phyloP scores from a whole-genome alignment of 2,888 invertebrate species.

The Tyria jacobaeae region DNA sequence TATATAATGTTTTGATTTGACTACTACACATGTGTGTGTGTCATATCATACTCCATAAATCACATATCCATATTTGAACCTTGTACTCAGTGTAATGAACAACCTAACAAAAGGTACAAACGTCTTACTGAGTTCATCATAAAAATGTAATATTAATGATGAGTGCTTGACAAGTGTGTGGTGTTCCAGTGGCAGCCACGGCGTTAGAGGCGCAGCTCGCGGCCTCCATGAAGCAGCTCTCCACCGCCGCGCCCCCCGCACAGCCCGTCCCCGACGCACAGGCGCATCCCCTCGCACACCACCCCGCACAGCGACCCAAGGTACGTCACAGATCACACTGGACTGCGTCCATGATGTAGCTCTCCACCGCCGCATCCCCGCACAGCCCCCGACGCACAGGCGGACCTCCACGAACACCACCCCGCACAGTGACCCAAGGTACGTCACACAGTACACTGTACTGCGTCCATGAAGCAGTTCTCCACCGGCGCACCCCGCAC shows the following conservation, averaged over 20 bases:
- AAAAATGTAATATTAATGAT: no score
- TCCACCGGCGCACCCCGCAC: constrained; percentile 52
- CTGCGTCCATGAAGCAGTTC: constrained; percentile 64
- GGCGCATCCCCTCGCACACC: constrained; percentile 46
- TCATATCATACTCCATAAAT: no score
- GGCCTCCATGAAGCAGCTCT: constrained; percentile 82
- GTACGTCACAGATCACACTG: constrained; percentile 25
- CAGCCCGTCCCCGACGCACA: constrained; percentile 62
- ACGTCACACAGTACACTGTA: constrained; percentile 1
- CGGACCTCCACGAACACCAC: constrained; percentile 45
- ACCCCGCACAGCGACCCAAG: constrained; percentile 57
- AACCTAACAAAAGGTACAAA: no score
- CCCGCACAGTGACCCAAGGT: constrained; percentile 58
- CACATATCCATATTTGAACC: no score
- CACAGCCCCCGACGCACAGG: constrained; percentile 62
- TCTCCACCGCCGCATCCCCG: constrained; percentile 54
- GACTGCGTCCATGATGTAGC: constrained; percentile 78
- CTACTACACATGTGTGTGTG: no score
- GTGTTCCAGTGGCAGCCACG: constrained; percentile 26
- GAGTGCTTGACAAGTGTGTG: background rate
- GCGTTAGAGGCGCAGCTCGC: constrained; percentile 78
- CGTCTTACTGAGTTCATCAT: no score
- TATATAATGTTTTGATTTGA: no score
- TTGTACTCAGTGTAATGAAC: no score
- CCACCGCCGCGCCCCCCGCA: constrained; percentile 42